Conservation (phyloP, 2,797 vertebrate genomes). For the Danio jaintianensis region DNA sequence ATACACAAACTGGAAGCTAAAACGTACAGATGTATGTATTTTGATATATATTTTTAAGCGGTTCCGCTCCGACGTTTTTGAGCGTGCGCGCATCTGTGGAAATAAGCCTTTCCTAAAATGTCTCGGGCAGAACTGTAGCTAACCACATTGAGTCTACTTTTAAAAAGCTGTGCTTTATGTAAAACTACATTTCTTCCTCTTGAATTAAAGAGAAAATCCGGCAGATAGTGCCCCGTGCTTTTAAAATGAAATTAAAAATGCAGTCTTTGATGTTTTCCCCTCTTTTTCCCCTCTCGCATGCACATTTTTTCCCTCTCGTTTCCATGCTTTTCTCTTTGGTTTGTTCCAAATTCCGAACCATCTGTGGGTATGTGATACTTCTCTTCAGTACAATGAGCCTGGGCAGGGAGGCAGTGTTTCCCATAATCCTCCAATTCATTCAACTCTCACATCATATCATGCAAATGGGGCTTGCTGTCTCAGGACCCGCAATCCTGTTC, state of each 20-base stretch:
- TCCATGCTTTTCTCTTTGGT: slow-evolving; percentile 75
- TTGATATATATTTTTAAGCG: no score
- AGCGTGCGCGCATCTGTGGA: neutral
- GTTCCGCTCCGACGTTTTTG: neutral
- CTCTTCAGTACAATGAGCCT: slow-evolving; percentile 83
- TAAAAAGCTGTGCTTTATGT: slow-evolving; percentile 57
- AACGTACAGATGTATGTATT: no score
- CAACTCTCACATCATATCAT: slow-evolving; percentile 87
- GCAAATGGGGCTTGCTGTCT: slow-evolving; percentile 83
- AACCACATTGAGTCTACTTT: slow-evolving; percentile 60
- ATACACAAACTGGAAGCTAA: no score
- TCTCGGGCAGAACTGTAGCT: slow-evolving; percentile 29
- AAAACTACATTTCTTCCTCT: slow-evolving; percentile 28
- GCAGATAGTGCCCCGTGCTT: slow-evolving; percentile 51
- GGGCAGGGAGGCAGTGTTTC: slow-evolving; percentile 83
- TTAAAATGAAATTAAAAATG: slow-evolving; percentile 58
- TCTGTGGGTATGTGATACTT: slow-evolving; percentile 85
- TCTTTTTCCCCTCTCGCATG: slow-evolving; percentile 49
- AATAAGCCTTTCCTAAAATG: slow-evolving; percentile 27
- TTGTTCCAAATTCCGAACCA: slow-evolving; percentile 70
- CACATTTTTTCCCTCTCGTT: slow-evolving; percentile 71
- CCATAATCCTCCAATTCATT: slow-evolving; percentile 87
- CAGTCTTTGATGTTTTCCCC: slow-evolving; percentile 74
- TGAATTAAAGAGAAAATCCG: slow-evolving; percentile 44
- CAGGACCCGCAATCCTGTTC: slow-evolving; percentile 79